These are phyloP conservation scores for Tubulanus polymorphus DNA, from an alignment of 2,888 invertebrate genomes.

Conservation along the genomic window DNA sequence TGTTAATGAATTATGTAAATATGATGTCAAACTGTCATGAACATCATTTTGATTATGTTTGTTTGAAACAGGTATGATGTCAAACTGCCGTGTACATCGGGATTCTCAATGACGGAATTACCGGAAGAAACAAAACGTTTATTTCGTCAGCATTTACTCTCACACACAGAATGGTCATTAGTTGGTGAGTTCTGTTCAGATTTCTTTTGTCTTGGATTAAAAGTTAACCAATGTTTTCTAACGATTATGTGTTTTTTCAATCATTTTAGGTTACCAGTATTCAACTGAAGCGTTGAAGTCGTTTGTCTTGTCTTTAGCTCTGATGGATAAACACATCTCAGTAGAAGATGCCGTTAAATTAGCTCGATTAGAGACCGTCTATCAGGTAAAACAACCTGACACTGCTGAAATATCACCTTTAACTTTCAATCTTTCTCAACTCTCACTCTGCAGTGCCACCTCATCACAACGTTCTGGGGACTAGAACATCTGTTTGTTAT, in stretches of 20 bases:
- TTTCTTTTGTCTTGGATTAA: not conserved
- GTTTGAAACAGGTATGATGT: constrained; percentile 64
- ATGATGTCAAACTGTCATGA: constrained; percentile 9
- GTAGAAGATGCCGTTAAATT: constrained; percentile 79
- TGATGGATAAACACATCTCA: constrained; percentile 70
- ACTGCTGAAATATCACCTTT: not conserved
- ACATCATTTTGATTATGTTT: constrained; percentile 4
- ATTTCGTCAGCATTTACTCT: constrained; percentile 72
- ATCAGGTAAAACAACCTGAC: constrained; percentile 64
- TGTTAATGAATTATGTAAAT: constrained; percentile 10
- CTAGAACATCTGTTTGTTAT: no score
- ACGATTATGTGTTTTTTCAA: not conserved
- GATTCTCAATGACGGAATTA: constrained; percentile 68
- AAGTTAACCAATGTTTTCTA: not conserved
- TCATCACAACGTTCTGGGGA: no score
- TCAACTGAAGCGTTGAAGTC: constrained; percentile 89
- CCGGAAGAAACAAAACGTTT: constrained; percentile 64
- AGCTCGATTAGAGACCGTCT: constrained; percentile 86
- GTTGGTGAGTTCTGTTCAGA: constrained; percentile 64
- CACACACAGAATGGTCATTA: constrained; percentile 75
- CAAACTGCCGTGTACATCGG: constrained; percentile 61
- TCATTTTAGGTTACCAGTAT: constrained; percentile 67
- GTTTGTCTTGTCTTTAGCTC: constrained; percentile 78
- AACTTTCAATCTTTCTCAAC: no score
- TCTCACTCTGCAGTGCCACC: no score